A percentile compares a stretch with the other conserved stretches of the same genome.
Conservation (phyloP, 1,140 invertebrate genomes). For the Vanessa atalanta region DNA sequence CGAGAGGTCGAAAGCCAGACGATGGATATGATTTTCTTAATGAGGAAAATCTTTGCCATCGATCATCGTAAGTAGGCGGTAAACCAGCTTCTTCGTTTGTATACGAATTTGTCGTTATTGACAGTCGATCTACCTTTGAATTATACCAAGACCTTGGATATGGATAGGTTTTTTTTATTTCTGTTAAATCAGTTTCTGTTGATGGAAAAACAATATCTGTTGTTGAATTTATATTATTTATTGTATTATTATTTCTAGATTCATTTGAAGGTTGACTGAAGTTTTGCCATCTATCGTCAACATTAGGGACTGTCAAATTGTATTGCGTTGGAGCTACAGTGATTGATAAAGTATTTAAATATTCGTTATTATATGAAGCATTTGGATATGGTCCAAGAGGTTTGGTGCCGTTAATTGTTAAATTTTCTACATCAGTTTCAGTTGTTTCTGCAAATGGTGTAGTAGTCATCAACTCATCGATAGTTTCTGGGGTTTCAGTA, state of each 20-base stretch:
- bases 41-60: constrained; percentile 57
- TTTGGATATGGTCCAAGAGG: constrained; percentile 45
- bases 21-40: constrained; percentile 43
- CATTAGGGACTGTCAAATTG: constrained; percentile 40
- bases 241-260: constrained; percentile 17
- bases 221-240: constrained; percentile 13
- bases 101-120: constrained; percentile 62
- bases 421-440: constrained; percentile 30
- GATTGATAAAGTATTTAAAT: constrained; percentile 44
- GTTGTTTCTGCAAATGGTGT: constrained; percentile 22
- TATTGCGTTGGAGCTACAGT: constrained; percentile 37
- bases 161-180: constrained; percentile 22
- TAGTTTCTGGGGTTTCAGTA: constrained; percentile 28
- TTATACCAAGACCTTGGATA: constrained; percentile 51
- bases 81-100: constrained; percentile 51
- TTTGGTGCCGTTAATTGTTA: constrained; percentile 26
- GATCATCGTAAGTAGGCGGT: constrained; percentile 49
- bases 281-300: constrained; percentile 52
- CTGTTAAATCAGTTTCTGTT: constrained; percentile 10
- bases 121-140: constrained; percentile 53
- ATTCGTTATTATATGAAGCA: constrained; percentile 50
- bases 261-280: constrained; percentile 39
- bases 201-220: constrained; percentile 16
- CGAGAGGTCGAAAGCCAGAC: constrained; percentile 66
- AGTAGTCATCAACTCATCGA: constrained; percentile 25